Base-by-base conservation (phyloP, 2,113 vertebrate species). In the Columba janthina region DNA sequence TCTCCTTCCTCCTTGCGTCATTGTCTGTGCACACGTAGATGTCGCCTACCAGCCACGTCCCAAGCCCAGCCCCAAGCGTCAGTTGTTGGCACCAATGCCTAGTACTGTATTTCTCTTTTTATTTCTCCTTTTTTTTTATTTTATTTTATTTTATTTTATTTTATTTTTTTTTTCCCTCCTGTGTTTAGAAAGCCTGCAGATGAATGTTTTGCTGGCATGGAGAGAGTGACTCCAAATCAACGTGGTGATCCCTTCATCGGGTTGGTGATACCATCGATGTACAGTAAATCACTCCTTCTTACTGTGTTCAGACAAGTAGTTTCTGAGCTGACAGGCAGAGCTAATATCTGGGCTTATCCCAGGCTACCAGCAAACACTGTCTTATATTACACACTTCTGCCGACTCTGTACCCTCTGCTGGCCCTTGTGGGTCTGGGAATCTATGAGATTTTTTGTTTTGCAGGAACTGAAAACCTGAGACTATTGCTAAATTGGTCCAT, bases 181-280 rank as follows among this genome's bases (percentile, higher is more conserved):
- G 2, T 29, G 31, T 85, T 85, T 90, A 65, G 11, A n/a, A 82
- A 78, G n/a, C 20, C 28, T 53, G n/a, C 24, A 10, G 38, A 80
- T n/a, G 70, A 86, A 80, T 46, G 28, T 62, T 90, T 85, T 73
- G 18, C 82, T 19, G 10, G 40, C n/a, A n/a, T 31, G 31, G 58
- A 73, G 36, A 34, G 16, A 76, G 11, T 5, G 36, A 25, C 8
- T 83, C 28, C 79, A 46, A 21, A 46, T 5, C 7, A 9, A 9
- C 1, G 2, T 0, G 1, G 9, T 13, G 66, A 60, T 62, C 11
- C 11, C 34, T 11, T 20, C 0, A 0, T 29, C 3, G 6, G 11
- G 54, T 2, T 65, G 89, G 62, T 26, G 89, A 76, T 93, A 73
- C 54, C 58, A 15, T 48, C 66, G 38, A 36, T 28, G 76, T 16